Evolutionary conservation across 2,113 vertebrate genomes (phyloP).

Genomic region (Oreochromis niloticus): DNA sequence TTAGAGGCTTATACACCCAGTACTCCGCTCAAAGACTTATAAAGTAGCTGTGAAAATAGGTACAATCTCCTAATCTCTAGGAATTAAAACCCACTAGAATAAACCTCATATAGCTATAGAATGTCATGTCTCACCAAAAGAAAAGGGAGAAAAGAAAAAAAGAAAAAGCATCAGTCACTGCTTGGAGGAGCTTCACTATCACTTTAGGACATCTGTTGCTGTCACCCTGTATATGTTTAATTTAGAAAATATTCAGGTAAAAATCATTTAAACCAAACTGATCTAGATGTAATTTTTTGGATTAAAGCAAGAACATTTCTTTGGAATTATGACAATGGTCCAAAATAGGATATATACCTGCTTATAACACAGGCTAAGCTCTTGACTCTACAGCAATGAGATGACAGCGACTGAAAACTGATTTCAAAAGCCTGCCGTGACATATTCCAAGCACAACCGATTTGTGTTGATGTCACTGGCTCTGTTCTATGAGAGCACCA

Average conservation of each 20-base stretch:
- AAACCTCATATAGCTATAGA: background rate
- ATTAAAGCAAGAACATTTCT: background rate
- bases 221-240: background rate
- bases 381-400: background rate
- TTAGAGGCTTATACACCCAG: slow-evolving; percentile 65
- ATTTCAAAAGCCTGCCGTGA: slow-evolving; percentile 44
- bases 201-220: background rate
- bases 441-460: slow-evolving; percentile 48
- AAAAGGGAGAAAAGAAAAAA: background rate
- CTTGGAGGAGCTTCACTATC: background rate
- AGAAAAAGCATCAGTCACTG: background rate
- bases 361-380: background rate
- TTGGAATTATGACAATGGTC: background rate
- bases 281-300: background rate
- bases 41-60: slow-evolving; percentile 59
- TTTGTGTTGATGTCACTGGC: slow-evolving; percentile 53
- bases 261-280: background rate
- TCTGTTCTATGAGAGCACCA: slow-evolving; percentile 38
- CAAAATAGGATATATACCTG: background rate
- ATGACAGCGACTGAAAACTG: slow-evolving; percentile 30
- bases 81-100: slow-evolving; percentile 30
- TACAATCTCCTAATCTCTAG: slow-evolving; percentile 49
- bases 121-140: background rate
- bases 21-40: slow-evolving; percentile 60
- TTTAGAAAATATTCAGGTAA: background rate